Evolutionary conservation across 2,797 vertebrate species (phyloP).

Genomic region (Spondyliosoma cantharus): DNA sequence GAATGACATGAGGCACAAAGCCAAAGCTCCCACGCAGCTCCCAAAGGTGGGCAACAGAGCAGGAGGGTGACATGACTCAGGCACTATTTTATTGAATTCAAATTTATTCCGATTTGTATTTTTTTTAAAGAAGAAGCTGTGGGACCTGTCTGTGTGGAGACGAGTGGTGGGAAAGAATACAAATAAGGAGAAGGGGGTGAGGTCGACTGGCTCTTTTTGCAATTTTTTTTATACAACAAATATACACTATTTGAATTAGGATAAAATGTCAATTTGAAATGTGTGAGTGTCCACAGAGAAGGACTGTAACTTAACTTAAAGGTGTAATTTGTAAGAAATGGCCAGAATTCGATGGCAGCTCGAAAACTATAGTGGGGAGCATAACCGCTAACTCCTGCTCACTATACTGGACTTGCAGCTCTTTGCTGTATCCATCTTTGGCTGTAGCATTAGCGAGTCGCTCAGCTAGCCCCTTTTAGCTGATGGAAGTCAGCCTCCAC

Average conservation of each 20-base stretch:
- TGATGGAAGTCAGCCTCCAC: too few species aligned
- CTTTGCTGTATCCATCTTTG: too few species aligned
- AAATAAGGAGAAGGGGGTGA: neutral
- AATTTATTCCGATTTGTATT: constrained; percentile 8
- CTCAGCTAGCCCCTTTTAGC: too few species aligned
- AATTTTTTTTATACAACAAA: too few species aligned
- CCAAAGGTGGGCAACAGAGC: constrained; percentile 20
- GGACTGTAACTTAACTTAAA: neutral
- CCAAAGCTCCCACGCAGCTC: constrained; percentile 3
- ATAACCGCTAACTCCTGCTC: too few species aligned
- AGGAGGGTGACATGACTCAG: neutral
- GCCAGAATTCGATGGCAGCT: too few species aligned
- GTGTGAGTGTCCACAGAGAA: accelerated
- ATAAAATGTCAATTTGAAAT: neutral
- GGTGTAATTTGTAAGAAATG: too few species aligned
- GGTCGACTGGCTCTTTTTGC: neutral
- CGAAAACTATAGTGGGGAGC: too few species aligned
- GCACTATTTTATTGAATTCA: constrained; percentile 16
- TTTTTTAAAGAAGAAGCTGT: constrained; percentile 10
- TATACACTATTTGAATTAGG: neutral
- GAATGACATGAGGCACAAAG: constrained; percentile 39
- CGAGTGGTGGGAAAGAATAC: constrained; percentile 20
- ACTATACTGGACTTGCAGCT: too few species aligned
- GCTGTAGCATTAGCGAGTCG: too few species aligned
- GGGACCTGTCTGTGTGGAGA: neutral